Conservation (phyloP, 2,888 invertebrate genomes). For the Thera obeliscata region DNA sequence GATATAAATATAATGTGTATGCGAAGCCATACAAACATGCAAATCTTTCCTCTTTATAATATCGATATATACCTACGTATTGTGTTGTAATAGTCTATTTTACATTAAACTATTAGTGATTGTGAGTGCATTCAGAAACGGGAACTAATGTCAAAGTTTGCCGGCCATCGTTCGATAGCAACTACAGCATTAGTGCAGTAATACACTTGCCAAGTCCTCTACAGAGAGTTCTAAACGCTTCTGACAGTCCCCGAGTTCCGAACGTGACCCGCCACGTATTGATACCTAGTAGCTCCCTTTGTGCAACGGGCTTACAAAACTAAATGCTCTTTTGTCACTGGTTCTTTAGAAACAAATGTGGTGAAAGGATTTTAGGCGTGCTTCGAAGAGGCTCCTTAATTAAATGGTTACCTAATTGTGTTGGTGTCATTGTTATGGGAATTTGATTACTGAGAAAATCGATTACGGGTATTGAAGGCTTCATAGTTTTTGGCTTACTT, state of each 20-base stretch:
- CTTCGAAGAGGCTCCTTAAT: too few relatives aligned
- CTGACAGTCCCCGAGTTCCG: slow-evolving; percentile 64
- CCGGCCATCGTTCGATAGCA: slow-evolving; percentile 52
- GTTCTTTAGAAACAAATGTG: too few relatives aligned
- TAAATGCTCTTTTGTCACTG: too few relatives aligned
- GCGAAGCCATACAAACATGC: too few relatives aligned
- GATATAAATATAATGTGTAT: too few relatives aligned
- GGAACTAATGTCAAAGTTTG: slow-evolving; percentile 36
- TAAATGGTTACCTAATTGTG: too few relatives aligned
- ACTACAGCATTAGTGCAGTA: slow-evolving; percentile 57
- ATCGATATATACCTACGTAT: too few relatives aligned
- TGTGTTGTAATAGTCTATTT: neutral
- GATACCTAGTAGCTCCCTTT: slow-evolving; percentile 47
- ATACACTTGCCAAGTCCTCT: slow-evolving; percentile 68
- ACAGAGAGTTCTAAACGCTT: slow-evolving; percentile 65
- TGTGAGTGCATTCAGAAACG: slow-evolving; percentile 29
- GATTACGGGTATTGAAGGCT: too few relatives aligned
- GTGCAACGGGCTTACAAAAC: slow-evolving; percentile 25
- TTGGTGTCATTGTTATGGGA: neutral
- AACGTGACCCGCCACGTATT: slow-evolving; percentile 59
- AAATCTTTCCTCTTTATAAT: too few relatives aligned
- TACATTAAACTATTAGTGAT: slow-evolving; percentile 13
- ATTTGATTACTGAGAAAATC: too few relatives aligned
- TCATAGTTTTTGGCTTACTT: too few relatives aligned
- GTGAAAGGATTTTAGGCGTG: too few relatives aligned